Base-by-base conservation (phyloP, 2,888 invertebrate genomes). In the Isotomurus palustris region DNA sequence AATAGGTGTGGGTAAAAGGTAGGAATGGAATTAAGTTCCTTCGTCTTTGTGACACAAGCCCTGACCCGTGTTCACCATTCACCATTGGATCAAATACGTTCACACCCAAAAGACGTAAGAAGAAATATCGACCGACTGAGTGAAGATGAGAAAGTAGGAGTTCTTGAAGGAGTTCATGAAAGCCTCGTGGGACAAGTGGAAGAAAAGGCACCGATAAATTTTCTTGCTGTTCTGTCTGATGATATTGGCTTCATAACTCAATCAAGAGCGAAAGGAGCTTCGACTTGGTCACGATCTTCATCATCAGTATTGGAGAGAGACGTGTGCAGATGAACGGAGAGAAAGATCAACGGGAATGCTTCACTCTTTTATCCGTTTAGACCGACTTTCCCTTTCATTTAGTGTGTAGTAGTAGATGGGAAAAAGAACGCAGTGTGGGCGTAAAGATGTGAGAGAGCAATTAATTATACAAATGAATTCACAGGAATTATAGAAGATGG, bases 211-310 rank as follows among this genome's bases (percentile, higher is more conserved):
- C 22, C 47, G 55, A 55, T 55, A 59, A 59, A 59, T 55, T 59
- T 59, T 36, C 51, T 51, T n/a, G n/a, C 50, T 57, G 55, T 48
- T 47, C 57, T 58, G 53, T 53, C 5, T 6, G 44, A 53, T 55
- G 60, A 64, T 64, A 64, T 64, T 64, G 64, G 64, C 64, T 64
- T 64, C 64, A 60, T 64, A 64, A 64, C 64, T 64, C 58, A 64
- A 64, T 64, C 64, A 64, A 64, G 58, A 51, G 58, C 28, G 52
- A 52, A 53, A 47, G 40, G 44, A 41, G 41, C 53, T 60, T 54
- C 57, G 63, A 60, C 63, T 59, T 62, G 49, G 53, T 60, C 55
- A 57, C 51, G 54, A 45, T 54, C 58, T 54, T 60, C 52, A 52
- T 60, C 52, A 52, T 60, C 60, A 53, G 60, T 49, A 53, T 55